phyloP scores from a whole-genome alignment of 2,113 vertebrate genomes.

The Oreamnos americanus region DNA sequence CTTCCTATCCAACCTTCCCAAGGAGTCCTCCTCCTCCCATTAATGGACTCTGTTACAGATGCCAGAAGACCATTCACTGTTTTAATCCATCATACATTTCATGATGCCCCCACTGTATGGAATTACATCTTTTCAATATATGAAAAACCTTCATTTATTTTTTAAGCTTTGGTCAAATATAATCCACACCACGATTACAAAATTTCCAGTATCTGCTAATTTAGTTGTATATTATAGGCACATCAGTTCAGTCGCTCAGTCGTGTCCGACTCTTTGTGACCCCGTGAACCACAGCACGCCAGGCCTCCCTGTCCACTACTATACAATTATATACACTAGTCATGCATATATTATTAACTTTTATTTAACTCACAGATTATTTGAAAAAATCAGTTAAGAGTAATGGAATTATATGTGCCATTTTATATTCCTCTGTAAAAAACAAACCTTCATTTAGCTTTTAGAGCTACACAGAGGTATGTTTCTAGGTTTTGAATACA shows the following conservation, averaged over 20 bases:
- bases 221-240: neutral
- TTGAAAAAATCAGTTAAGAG: neutral
- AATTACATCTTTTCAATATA: neutral
- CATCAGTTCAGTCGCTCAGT: too few relatives aligned
- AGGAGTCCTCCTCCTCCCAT: neutral
- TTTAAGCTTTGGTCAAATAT: neutral
- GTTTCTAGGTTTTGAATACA: conserved; percentile 4
- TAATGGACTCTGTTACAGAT: neutral
- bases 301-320: neutral
- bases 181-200: neutral
- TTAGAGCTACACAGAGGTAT: neutral
- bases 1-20: neutral
- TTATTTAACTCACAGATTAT: neutral
- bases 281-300: too few relatives aligned
- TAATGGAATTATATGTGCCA: neutral
- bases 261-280: neutral
- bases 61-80: neutral
- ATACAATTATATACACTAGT: neutral
- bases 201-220: neutral
- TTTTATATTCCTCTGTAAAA: neutral
- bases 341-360: neutral
- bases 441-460: neutral
- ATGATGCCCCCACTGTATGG: neutral
- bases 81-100: neutral
- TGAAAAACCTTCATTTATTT: neutral